Conservation (phyloP, 1,140 invertebrate genomes). For the Neodiprion fabricii region DNA sequence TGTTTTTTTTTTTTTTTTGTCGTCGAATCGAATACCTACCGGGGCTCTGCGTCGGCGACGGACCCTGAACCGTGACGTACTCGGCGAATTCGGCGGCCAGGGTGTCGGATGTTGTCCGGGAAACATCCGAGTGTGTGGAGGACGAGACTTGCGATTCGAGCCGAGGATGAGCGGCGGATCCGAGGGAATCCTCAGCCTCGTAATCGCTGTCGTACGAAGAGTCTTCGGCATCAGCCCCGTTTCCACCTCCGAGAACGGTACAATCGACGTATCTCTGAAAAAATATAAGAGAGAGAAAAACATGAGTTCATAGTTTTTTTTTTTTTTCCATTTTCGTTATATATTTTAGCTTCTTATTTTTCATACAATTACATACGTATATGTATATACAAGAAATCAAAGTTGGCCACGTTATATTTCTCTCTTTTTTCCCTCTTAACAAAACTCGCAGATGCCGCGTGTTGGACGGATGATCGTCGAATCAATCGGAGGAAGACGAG, state of each 20-base stretch:
- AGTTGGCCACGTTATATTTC: too few relatives aligned
- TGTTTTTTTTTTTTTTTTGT: background rate
- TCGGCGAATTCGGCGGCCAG: slow-evolving; percentile 85
- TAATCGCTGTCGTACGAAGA: slow-evolving; percentile 89
- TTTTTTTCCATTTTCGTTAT: too few relatives aligned
- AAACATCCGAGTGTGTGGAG: slow-evolving; percentile 76
- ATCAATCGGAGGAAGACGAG: too few relatives aligned
- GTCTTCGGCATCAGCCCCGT: slow-evolving; percentile 72
- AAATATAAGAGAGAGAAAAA: slow-evolving; percentile 30
- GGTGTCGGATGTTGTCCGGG: slow-evolving; percentile 81
- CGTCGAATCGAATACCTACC: slow-evolving; percentile 30
- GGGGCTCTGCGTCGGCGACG: slow-evolving; percentile 43
- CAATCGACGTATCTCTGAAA: slow-evolving; percentile 66
- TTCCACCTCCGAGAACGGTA: slow-evolving; percentile 55
- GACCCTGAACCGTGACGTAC: slow-evolving; percentile 68
- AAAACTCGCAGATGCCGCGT: too few relatives aligned
- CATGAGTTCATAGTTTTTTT: too few relatives aligned
- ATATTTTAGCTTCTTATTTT: too few relatives aligned
- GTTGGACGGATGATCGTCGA: too few relatives aligned
- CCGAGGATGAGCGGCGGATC: slow-evolving; percentile 46
- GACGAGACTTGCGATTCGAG: slow-evolving; percentile 47
- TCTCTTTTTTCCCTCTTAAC: too few relatives aligned
- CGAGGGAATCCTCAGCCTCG: slow-evolving; percentile 68
- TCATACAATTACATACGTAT: too few relatives aligned
- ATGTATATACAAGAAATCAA: too few relatives aligned